Percentiles rank a stretch among this genome's conserved stretches.
These are phyloP conservation scores for Pachyramphus minor DNA, from an alignment of 2,113 vertebrate species.

Conservation along the genomic window DNA sequence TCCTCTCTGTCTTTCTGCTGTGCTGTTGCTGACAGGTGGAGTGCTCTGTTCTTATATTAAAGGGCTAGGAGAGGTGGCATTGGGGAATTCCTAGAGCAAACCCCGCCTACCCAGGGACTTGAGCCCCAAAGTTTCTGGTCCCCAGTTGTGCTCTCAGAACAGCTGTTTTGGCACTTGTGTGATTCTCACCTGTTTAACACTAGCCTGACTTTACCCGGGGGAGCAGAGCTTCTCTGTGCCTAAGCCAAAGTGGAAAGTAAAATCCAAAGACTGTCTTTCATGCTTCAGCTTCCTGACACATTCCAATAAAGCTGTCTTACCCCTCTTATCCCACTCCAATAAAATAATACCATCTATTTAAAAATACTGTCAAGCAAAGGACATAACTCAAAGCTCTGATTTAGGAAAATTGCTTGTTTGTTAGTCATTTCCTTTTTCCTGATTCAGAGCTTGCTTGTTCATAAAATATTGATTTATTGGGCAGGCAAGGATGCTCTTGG, in stretches of 20 bases:
- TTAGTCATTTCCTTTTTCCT: constrained; percentile 34
- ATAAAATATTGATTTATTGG: constrained; percentile 52
- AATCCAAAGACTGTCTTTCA: neutral
- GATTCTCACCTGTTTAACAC: neutral
- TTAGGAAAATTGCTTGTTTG: constrained; percentile 56
- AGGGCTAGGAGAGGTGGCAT: neutral
- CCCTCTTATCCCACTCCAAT: neutral
- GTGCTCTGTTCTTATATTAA: neutral
- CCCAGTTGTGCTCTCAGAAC: neutral
- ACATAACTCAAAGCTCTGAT: constrained; percentile 16
- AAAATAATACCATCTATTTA: constrained; percentile 30
- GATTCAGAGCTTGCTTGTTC: constrained; percentile 33
- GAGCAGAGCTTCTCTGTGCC: neutral
- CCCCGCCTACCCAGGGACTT: neutral
- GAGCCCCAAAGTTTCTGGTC: neutral
- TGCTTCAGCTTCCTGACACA: neutral
- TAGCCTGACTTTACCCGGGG: neutral
- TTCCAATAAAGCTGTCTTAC: neutral
- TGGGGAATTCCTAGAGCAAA: neutral
- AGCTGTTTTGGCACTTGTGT: neutral
- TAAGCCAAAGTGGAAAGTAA: neutral
- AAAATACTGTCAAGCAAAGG: constrained; percentile 3
- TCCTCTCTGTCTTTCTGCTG: neutral
- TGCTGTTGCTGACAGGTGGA: neutral
- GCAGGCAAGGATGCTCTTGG: constrained; percentile 26